Conservation (phyloP, 2,797 vertebrate genomes). For the Echeneis naucrates region DNA sequence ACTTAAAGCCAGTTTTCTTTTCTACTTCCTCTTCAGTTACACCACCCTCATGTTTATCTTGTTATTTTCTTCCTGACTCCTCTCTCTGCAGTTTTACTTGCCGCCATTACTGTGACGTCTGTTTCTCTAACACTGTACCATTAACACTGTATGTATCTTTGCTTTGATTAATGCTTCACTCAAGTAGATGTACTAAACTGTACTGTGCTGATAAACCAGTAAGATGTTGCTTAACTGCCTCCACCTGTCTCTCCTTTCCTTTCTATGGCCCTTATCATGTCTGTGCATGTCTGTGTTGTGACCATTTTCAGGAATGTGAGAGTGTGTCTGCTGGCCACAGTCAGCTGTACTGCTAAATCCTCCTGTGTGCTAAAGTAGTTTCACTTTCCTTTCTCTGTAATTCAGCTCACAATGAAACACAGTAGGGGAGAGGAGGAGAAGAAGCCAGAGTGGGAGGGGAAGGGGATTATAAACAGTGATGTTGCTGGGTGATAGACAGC, state of each 20-base stretch:
- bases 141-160: no score
- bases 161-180: not conserved
- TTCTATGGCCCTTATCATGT: not conserved
- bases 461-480: conserved; percentile 37
- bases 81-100: not conserved
- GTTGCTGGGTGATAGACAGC: not conserved
- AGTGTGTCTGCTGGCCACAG: not conserved
- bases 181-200: not conserved
- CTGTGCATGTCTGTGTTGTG: not conserved
- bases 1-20: conserved; percentile 46
- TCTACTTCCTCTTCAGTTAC: not conserved
- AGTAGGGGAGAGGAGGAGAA: not conserved
- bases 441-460: conserved; percentile 4
- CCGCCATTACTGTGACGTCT: not conserved
- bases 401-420: conserved; percentile 28
- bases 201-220: not conserved
- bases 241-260: not conserved
- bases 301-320: conserved; percentile 49
- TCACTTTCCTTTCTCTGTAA: conserved; percentile 69
- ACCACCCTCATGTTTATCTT: not conserved
- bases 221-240: not conserved
- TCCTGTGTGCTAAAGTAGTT: conserved; percentile 35
- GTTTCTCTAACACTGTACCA: not conserved
- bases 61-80: not conserved
- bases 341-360: not conserved